phyloP scores from a whole-genome alignment of 2,888 invertebrate species.

The Lasioglossum lativentre region DNA sequence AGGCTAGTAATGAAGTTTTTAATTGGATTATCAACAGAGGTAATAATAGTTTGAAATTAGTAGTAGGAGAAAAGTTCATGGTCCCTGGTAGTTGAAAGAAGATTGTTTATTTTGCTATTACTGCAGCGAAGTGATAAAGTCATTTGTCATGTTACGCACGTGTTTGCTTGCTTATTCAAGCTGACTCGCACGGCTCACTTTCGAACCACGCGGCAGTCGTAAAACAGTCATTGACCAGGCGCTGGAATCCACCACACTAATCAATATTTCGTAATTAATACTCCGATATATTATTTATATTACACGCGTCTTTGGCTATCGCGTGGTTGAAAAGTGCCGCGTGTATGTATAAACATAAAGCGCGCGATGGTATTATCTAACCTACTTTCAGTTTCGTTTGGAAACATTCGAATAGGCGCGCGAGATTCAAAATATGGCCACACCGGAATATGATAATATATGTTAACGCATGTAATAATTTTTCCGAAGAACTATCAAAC shows the following conservation, averaged over 20 bases:
- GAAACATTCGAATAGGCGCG: not conserved
- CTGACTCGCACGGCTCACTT: not conserved
- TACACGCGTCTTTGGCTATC: not conserved
- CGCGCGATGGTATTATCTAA: not conserved
- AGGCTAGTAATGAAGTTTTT: too few species aligned
- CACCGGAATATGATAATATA: not conserved
- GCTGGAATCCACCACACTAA: not conserved
- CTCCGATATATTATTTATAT: not conserved
- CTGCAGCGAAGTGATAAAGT: not conserved
- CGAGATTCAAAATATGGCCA: slow-evolving; percentile 24
- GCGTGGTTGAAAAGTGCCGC: not conserved
- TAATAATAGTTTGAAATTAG: too few species aligned
- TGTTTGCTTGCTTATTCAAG: not conserved
- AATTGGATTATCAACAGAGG: too few species aligned
- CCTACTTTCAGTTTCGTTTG: not conserved
- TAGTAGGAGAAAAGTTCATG: not conserved
- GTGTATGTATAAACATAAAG: not conserved
- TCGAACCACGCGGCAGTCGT: not conserved
- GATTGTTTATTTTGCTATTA: not conserved
- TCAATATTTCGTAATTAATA: not conserved
- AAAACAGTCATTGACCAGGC: not conserved
- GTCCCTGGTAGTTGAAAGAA: not conserved
- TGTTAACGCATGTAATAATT: not conserved
- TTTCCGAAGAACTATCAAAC: not conserved
- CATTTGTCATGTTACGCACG: not conserved